Base-by-base conservation (phyloP, 1,140 invertebrate species). In the Drosophila mojavensis region DNA sequence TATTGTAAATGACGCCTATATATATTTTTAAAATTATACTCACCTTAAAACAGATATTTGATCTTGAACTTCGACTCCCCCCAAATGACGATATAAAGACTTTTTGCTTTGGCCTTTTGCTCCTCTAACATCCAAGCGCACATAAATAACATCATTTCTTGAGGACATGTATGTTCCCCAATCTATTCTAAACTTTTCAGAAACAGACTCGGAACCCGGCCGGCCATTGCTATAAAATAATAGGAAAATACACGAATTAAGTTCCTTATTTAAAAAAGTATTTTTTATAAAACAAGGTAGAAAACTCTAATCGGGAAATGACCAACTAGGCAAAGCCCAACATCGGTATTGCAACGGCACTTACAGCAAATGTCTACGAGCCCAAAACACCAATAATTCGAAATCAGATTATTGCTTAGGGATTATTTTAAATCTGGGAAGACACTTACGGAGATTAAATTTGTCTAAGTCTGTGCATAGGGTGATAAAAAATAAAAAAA, bases 121-220 rank as follows among this genome's bases (percentile, higher is more conserved):
- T 2, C 98, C 98, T 48, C 97, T 93, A 0, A 97, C 97, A 93
- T 99, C 98, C 79, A 98, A 93, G 78, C 96, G 95, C 17, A 97
- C 95, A 93, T 97, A 97, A 26, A 99, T 97, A 60, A 98, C 96
- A 92, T 98, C 97, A 84, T 97, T 97, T 65, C 96, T 95, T 68
- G 97, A 98, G 47, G 97, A 97, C 95, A 99, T 96, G 92, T 98
- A 99, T 2, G 97, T 97, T 11, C 96, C 96, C 97, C 97, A 98
- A 89, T 97, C 96, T 69, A 98, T 94, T 41, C 94, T 92, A 93
- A 97, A 98, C 90, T 96, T 95, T 67, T 98, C 96, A 0, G 96
- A 97, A 33, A 98, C 97, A 36, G 96, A 95, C 86, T 97, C 97
- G 67, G 96, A 96, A 13, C 97, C 97, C 10, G 98, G 98, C 28